These are phyloP conservation scores for Melanocharis versteri DNA, from an alignment of 2,113 vertebrate genomes.

Conservation along the genomic window DNA sequence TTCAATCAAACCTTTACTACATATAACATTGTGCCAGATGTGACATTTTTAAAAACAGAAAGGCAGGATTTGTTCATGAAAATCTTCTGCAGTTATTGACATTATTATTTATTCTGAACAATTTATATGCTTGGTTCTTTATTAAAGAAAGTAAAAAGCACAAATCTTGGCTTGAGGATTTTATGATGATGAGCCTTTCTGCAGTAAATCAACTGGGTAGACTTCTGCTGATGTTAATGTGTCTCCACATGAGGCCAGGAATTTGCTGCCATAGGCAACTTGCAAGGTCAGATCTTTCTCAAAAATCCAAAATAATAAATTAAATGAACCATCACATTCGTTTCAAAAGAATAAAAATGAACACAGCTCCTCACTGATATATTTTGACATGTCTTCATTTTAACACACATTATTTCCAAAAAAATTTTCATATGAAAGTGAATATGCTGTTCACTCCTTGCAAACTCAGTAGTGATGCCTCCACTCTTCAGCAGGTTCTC, in stretches of 20 bases:
- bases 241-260: not conserved
- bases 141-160: not conserved
- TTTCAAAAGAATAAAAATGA: not conserved
- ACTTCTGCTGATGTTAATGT: not conserved
- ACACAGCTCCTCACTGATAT: not conserved
- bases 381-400: not conserved
- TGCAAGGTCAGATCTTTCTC: not conserved
- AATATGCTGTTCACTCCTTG: not conserved
- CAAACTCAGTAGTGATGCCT: not conserved
- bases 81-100: not conserved
- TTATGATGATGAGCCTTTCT: not conserved
- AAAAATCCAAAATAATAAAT: not conserved
- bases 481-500: not conserved
- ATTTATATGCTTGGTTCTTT: not conserved
- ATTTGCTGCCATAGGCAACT: not conserved
- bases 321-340: not conserved
- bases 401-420: not conserved
- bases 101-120: not conserved
- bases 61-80: not conserved
- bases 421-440: not conserved
- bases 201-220: not conserved
- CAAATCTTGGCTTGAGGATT: not conserved
- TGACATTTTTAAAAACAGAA: not conserved
- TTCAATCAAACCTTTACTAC: not conserved
- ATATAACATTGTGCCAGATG: not conserved